These are phyloP conservation scores for Patella ulyssiponensis DNA, from an alignment of 2,888 invertebrate genomes.

Conservation along the genomic window DNA sequence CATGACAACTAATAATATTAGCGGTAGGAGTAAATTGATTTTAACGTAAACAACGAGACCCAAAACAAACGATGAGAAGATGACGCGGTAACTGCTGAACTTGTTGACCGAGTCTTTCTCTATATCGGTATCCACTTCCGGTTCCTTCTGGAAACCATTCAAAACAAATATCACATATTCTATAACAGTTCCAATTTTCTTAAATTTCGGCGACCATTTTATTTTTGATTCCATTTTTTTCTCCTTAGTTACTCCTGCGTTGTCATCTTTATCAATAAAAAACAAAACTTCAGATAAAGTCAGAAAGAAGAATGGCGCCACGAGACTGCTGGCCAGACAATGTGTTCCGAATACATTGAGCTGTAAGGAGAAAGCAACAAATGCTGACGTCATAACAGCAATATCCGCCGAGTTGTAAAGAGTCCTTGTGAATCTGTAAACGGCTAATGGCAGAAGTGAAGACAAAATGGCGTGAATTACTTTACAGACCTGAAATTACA, in stretches of 20 bases:
- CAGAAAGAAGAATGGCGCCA: neutral
- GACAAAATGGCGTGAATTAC: neutral
- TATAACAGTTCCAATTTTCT: neutral
- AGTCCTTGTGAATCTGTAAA: neutral
- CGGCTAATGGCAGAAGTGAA: neutral
- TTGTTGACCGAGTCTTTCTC: neutral
- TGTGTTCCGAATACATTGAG: neutral
- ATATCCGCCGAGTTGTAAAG: neutral
- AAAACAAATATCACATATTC: neutral
- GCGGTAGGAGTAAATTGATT: neutral
- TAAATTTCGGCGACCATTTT: neutral
- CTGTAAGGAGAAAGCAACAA: neutral
- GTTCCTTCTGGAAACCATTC: neutral
- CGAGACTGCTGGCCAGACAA: neutral
- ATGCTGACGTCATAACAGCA: constrained; percentile 3
- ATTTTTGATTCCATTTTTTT: neutral
- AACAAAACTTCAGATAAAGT: neutral
- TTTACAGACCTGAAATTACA: neutral
- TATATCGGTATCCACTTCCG: neutral
- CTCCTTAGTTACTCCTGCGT: neutral
- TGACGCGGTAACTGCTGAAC: neutral
- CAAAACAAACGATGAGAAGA: neutral
- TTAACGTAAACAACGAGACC: neutral
- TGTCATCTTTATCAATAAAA: neutral
- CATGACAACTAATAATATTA: neutral